A percentile compares a stretch with the other conserved stretches of the same genome.
These are phyloP conservation scores for Itoplectis maculator DNA, from an alignment of 2,888 invertebrate genomes.

Conservation along the genomic window DNA sequence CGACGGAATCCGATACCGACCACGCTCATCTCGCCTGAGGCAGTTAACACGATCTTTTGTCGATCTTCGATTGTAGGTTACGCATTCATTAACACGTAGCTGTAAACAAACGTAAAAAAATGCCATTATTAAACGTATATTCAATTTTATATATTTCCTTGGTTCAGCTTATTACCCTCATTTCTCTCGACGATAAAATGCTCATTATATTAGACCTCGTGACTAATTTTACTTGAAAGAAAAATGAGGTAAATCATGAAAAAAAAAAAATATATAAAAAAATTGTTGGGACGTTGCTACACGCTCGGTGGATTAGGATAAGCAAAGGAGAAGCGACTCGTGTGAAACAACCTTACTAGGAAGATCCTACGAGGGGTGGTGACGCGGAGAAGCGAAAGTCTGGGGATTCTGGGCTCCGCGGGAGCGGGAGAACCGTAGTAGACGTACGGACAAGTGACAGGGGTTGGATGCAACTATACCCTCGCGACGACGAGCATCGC, in stretches of 20 bases:
- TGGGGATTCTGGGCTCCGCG: conserved; percentile 55
- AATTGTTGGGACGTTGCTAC: background rate
- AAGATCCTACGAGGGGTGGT: conserved; percentile 56
- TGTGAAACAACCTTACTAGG: conserved; percentile 60
- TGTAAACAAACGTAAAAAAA: too few relatives aligned
- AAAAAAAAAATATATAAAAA: conserved; percentile 16
- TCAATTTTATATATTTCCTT: too few relatives aligned
- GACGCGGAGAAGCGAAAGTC: conserved; percentile 57
- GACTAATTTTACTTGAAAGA: background rate
- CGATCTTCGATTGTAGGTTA: background rate
- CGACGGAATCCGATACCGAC: background rate
- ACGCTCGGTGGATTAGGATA: conserved; percentile 9
- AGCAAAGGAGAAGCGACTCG: conserved; percentile 53
- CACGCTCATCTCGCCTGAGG: background rate
- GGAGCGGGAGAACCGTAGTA: conserved; percentile 63
- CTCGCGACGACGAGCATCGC: conserved; percentile 51
- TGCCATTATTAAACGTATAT: too few relatives aligned
- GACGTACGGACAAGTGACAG: conserved; percentile 77
- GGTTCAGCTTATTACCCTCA: background rate
- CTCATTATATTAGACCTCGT: background rate
- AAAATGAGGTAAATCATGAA: background rate
- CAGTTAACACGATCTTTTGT: background rate
- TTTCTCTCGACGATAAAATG: background rate
- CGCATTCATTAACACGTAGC: too few relatives aligned
- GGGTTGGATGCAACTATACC: conserved; percentile 78